phyloP scores from a whole-genome alignment of 2,797 vertebrate genomes.

The Spea hammondii region DNA sequence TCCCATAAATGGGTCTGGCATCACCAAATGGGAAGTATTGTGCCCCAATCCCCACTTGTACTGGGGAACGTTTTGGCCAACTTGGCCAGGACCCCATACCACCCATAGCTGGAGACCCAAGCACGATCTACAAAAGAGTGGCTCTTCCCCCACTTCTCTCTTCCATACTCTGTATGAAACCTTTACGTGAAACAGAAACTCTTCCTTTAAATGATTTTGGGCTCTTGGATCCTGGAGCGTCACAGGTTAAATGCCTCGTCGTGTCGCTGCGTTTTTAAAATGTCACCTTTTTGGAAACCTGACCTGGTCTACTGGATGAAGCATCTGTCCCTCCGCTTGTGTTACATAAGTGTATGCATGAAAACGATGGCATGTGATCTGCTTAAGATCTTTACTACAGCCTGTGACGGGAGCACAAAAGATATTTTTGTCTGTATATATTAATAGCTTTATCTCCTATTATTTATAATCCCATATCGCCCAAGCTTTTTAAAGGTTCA shows the following conservation, averaged over 20 bases:
- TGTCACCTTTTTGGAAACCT: conserved; percentile 1
- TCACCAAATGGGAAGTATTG: no score
- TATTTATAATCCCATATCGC: not conserved
- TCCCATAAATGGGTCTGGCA: no score
- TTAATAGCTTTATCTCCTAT: not conserved
- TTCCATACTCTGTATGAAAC: no score
- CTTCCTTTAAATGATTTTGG: no score
- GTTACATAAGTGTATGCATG: not conserved
- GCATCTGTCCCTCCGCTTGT: conserved; percentile 1
- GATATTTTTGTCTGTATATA: not conserved
- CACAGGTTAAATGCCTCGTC: not conserved
- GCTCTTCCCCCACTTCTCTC: no score
- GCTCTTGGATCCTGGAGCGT: not conserved
- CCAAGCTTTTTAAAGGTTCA: no score
- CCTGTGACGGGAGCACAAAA: not conserved
- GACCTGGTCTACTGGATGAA: not conserved
- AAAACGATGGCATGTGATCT: not conserved
- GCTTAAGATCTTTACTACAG: not conserved
- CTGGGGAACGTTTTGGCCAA: no score
- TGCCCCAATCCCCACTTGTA: no score
- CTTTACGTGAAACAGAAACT: no score
- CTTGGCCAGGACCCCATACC: no score
- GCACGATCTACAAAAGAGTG: no score
- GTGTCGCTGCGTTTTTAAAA: not conserved
- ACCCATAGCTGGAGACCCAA: no score